Conservation (phyloP, 1,140 invertebrate genomes). For the Pectinophora gossypiella region DNA sequence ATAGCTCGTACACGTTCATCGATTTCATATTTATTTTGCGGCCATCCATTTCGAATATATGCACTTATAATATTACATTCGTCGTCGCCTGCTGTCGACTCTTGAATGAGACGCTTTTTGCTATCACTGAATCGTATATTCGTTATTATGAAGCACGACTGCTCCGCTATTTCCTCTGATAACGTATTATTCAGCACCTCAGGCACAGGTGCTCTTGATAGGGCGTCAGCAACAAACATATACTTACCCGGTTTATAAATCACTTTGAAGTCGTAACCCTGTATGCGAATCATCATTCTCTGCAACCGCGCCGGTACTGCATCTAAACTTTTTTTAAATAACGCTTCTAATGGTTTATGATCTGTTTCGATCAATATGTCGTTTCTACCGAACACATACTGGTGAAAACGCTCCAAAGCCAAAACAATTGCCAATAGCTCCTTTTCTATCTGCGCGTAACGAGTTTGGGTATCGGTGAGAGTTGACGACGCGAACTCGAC, state of each 20-base stretch:
- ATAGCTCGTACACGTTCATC: not conserved
- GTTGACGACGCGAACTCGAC: slow-evolving; percentile 36
- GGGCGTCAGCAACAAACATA: not conserved
- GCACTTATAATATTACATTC: not conserved
- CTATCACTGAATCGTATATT: not conserved
- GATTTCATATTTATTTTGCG: slow-evolving; percentile 1
- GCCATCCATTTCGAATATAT: not conserved
- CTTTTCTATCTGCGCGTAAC: slow-evolving; percentile 55
- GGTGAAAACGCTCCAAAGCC: slow-evolving; percentile 29
- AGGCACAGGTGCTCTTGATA: not conserved
- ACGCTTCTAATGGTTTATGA: slow-evolving; percentile 17
- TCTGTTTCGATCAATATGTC: slow-evolving; percentile 51
- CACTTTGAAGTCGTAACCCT: not conserved
- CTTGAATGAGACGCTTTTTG: not conserved
- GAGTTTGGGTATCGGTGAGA: slow-evolving; percentile 41
- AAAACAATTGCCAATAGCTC: slow-evolving; percentile 38
- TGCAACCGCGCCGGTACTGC: slow-evolving; percentile 7
- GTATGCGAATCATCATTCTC: not conserved
- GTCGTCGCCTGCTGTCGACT: not conserved
- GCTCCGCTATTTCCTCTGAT: not conserved
- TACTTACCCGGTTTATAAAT: not conserved
- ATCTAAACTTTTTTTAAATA: slow-evolving; percentile 14
- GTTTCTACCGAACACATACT: slow-evolving; percentile 13
- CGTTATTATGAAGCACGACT: not conserved
- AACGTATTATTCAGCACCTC: not conserved